These are phyloP conservation scores for Calidris pugnax DNA, from an alignment of 2,113 vertebrate species.

Conservation along the genomic window DNA sequence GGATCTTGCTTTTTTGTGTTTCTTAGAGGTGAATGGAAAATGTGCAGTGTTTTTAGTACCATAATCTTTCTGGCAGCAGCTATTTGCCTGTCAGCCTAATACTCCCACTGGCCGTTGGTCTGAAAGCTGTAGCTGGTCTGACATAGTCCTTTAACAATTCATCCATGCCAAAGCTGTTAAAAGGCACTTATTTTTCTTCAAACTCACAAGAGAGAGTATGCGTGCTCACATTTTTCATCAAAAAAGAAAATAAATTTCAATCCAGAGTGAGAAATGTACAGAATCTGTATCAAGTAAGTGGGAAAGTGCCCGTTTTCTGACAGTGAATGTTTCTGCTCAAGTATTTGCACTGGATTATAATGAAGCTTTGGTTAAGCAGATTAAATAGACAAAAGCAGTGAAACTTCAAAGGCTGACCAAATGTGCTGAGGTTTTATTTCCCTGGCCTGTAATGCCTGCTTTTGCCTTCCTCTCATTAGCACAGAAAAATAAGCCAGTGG, in stretches of 20 bases:
- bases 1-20: neutral
- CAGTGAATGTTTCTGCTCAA: constrained; percentile 8
- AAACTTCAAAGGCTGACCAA: constrained; percentile 63
- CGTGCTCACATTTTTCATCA: neutral
- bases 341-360: constrained; percentile 70
- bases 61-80: neutral
- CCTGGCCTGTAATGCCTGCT: neutral
- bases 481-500: neutral
- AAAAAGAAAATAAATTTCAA: neutral
- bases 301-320: neutral
- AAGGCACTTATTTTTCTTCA: neutral
- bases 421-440: constrained; percentile 45
- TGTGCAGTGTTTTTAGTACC: neutral
- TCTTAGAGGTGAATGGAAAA: neutral
- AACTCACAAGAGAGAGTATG: neutral
- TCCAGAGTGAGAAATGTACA: neutral
- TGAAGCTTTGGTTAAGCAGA: constrained; percentile 72
- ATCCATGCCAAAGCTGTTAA: neutral
- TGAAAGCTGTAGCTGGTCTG: constrained; percentile 10
- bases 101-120: neutral
- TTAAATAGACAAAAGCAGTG: constrained; percentile 67
- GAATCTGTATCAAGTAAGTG: neutral
- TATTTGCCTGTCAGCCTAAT: neutral
- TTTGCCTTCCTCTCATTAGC: constrained; percentile 35
- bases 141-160: neutral